phyloP scores from a whole-genome alignment of 2,888 invertebrate species.

The Malachius bipustulatus region DNA sequence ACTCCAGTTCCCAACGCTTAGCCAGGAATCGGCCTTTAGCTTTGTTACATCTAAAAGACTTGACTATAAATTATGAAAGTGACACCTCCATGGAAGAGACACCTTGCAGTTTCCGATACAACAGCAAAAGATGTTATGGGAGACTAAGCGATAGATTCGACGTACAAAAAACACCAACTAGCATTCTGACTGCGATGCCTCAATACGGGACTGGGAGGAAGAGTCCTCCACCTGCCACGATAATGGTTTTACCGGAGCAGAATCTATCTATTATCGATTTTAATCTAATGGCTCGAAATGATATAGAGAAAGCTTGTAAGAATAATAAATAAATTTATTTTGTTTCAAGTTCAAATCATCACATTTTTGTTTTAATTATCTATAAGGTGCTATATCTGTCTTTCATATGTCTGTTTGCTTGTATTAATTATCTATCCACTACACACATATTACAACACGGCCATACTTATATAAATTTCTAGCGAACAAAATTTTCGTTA shows the following conservation, averaged over 20 bases:
- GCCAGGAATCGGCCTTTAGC: constrained; percentile 41
- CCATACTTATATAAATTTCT: too few relatives aligned
- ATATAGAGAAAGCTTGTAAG: neutral
- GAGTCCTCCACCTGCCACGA: constrained; percentile 26
- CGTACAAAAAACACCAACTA: constrained; percentile 16
- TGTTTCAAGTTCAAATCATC: neutral
- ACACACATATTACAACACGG: too few relatives aligned
- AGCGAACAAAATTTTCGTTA: too few relatives aligned
- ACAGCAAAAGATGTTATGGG: constrained; percentile 24
- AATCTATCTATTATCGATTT: constrained; percentile 61
- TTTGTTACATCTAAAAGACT: constrained; percentile 42
- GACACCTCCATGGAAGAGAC: constrained; percentile 40
- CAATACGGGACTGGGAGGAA: constrained; percentile 14
- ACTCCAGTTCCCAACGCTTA: constrained; percentile 36
- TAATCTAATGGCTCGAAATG: constrained; percentile 43
- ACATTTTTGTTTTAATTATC: too few relatives aligned
- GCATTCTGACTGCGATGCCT: constrained; percentile 9
- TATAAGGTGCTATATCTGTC: too few relatives aligned
- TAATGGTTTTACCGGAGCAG: constrained; percentile 45
- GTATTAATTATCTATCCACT: too few relatives aligned
- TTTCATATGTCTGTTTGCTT: too few relatives aligned
- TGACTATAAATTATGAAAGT: constrained; percentile 44
- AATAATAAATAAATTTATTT: neutral
- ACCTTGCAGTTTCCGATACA: constrained; percentile 26
- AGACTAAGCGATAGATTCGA: constrained; percentile 22